These are phyloP conservation scores for Bettongia penicillata DNA, from an alignment of 2,113 vertebrate species.

Conservation along the genomic window DNA sequence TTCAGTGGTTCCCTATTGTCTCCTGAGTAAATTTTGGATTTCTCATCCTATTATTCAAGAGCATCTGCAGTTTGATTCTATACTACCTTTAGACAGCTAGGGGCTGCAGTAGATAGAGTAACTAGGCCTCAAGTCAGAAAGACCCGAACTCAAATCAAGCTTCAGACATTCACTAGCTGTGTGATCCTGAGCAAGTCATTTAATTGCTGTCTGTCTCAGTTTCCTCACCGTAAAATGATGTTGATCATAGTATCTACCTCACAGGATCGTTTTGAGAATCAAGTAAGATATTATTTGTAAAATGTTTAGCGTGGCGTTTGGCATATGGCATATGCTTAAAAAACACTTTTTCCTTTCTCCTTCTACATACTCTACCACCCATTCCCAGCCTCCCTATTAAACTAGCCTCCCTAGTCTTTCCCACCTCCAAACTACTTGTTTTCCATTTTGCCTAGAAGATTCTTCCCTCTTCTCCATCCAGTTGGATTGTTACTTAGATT, in stretches of 20 bases:
- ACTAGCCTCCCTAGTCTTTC: not conserved
- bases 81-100: not conserved
- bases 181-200: not conserved
- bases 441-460: not conserved
- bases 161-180: not conserved
- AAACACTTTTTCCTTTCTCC: not conserved
- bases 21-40: not conserved
- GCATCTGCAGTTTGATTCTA: not conserved
- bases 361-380: not conserved
- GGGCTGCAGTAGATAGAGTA: not conserved
- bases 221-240: too few species aligned
- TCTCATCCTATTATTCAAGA: not conserved
- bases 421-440: not conserved
- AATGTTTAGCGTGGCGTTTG: too few species aligned
- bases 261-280: too few species aligned
- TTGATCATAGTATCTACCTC: too few species aligned
- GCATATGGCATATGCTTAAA: too few species aligned
- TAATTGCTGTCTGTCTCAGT: not conserved
- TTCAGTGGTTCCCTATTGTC: not conserved
- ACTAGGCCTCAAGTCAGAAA: not conserved
- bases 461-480: not conserved
- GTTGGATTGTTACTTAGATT: not conserved
- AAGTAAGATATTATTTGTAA: too few species aligned
- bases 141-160: not conserved
- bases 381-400: not conserved